Conservation (phyloP, 2,888 invertebrate species). For the Opisthograptis luteolata region DNA sequence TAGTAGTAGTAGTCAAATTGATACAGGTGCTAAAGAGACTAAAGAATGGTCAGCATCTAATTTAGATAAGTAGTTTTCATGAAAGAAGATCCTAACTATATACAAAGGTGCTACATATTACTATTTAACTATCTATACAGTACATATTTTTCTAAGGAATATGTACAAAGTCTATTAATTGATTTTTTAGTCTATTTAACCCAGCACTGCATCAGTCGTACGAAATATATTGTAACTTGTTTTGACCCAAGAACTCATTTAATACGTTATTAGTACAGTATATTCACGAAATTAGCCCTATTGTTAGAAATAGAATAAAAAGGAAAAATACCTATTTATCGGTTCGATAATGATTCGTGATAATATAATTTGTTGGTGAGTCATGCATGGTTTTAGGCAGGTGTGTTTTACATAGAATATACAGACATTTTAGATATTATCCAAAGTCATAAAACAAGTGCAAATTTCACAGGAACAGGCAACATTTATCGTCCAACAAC, state of each 20-base stretch:
- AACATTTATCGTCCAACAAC: constrained; percentile 72
- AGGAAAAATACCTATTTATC: too few species aligned
- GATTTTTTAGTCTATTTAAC: constrained; percentile 6
- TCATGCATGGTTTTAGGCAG: constrained; percentile 68
- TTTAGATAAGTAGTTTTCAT: constrained; percentile 40
- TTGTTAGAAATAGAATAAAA: constrained; percentile 3
- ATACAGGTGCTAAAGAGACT: constrained; percentile 63
- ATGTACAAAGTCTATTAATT: constrained; percentile 17
- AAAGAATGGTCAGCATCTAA: constrained; percentile 61
- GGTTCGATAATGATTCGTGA: constrained; percentile 13
- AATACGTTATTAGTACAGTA: not conserved
- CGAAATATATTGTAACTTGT: not conserved
- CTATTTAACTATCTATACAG: constrained; percentile 27
- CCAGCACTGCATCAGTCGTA: not conserved
- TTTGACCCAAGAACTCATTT: not conserved
- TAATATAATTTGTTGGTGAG: constrained; percentile 46
- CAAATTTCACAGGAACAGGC: constrained; percentile 73
- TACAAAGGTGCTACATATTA: constrained; percentile 38
- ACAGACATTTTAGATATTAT: constrained; percentile 21
- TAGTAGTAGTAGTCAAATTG: constrained; percentile 45
- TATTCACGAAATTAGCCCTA: constrained; percentile 1
- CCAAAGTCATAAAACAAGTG: constrained; percentile 57
- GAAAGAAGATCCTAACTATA: constrained; percentile 43
- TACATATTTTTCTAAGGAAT: constrained; percentile 11
- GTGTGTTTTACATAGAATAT: constrained; percentile 42